Evolutionary conservation across 2,113 vertebrate species (phyloP).

Genomic region (Podiceps cristatus): DNA sequence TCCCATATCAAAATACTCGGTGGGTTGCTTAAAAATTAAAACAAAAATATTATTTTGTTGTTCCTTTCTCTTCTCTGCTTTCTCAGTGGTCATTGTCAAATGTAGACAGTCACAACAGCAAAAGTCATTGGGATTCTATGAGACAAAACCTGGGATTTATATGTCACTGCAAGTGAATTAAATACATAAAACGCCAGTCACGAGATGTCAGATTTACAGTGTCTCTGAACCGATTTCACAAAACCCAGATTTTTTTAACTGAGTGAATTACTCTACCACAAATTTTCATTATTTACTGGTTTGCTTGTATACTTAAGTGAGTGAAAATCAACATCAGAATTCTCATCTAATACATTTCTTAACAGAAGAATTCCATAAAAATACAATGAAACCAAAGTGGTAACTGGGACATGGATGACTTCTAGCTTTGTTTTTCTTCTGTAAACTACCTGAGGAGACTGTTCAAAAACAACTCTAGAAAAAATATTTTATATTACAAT

Average conservation of each 20-base stretch:
- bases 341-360: not conserved
- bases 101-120: not conserved
- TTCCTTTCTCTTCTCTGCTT: not conserved
- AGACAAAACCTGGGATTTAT: not conserved
- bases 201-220: conserved; percentile 9
- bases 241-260: not conserved
- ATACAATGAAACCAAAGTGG: not conserved
- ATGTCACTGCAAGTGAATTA: not conserved
- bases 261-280: conserved; percentile 13
- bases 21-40: conserved; percentile 87
- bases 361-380: not conserved
- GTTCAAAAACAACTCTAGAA: not conserved
- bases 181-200: conserved; percentile 13
- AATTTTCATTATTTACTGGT: not conserved
- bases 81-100: not conserved
- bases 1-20: conserved; percentile 98
- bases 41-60: not conserved
- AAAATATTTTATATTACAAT: not conserved
- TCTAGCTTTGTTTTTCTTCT: not conserved
- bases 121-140: not conserved
- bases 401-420: not conserved
- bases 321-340: not conserved
- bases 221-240: conserved; percentile 19
- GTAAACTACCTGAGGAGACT: not conserved
- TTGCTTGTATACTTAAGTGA: not conserved